phyloP scores from a whole-genome alignment of 2,888 invertebrate genomes.

The Elaeidobius kamerunicus region DNA sequence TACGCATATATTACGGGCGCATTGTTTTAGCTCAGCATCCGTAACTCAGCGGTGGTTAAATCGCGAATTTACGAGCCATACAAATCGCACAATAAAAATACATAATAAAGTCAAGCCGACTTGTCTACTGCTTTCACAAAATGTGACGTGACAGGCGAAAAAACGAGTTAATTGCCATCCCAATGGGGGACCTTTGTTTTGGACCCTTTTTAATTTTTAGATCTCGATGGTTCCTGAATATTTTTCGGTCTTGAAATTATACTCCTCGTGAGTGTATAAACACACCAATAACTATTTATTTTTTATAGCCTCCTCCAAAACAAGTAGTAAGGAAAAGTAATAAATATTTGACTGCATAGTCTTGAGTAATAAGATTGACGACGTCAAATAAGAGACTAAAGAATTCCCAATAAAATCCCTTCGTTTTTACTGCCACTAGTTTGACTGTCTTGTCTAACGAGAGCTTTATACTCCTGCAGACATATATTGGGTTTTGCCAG shows the following conservation, averaged over 20 bases:
- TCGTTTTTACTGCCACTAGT: constrained; percentile 20
- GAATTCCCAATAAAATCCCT: constrained; percentile 25
- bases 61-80: constrained; percentile 28
- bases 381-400: constrained; percentile 15
- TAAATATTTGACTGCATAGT: constrained; percentile 17
- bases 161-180: too few relatives aligned
- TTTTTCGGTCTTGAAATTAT: too few relatives aligned
- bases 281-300: neutral
- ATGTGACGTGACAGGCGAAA: constrained; percentile 10
- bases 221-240: too few relatives aligned
- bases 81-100: constrained; percentile 27
- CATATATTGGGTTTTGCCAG: constrained; percentile 24
- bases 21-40: constrained; percentile 45
- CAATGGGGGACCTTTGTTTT: too few relatives aligned
- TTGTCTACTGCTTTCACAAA: constrained; percentile 14
- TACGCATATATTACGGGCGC: constrained; percentile 45
- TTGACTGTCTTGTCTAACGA: constrained; percentile 24
- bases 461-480: constrained; percentile 23
- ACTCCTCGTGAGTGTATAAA: neutral
- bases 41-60: constrained; percentile 32
- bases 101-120: constrained; percentile 17
- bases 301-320: too few relatives aligned
- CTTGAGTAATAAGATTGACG: constrained; percentile 12
- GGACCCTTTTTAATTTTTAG: too few relatives aligned
- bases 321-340: neutral